A percentile compares a stretch with the other conserved stretches of the same genome.
Conservation (phyloP, 2,113 vertebrate genomes). For the Passer montanus region DNA sequence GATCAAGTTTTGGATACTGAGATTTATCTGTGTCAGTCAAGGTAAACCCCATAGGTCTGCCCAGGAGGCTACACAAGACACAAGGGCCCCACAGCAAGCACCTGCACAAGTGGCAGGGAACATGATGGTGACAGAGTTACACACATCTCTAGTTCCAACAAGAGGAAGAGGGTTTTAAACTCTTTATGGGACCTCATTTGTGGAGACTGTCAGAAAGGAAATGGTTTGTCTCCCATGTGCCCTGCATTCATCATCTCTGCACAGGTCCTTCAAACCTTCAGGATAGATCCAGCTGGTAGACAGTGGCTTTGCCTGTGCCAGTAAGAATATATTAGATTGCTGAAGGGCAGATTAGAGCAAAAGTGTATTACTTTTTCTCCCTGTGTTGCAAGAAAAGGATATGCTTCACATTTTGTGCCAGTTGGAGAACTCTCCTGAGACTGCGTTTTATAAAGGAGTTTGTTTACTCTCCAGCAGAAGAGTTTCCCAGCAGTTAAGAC, state of each 20-base stretch:
- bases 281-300: not conserved
- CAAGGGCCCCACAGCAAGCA: accelerated
- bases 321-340: not conserved
- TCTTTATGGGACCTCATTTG: not conserved
- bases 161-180: not conserved
- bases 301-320: not conserved
- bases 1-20: not conserved
- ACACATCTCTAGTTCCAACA: not conserved
- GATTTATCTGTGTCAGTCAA: not conserved
- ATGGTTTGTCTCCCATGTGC: not conserved
- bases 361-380: not conserved
- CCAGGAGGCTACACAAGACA: not conserved
- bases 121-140: not conserved
- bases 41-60: not conserved
- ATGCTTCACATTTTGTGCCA: not conserved
- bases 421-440: not conserved
- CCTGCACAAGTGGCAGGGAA: not conserved
- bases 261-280: not conserved
- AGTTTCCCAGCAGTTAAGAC: not conserved
- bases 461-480: conserved; percentile 4
- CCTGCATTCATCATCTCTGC: not conserved
- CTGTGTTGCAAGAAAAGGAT: not conserved
- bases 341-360: not conserved
- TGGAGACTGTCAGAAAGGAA: not conserved
- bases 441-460: not conserved